phyloP scores from a whole-genome alignment of 1,140 invertebrate genomes.

The Euura lappo region DNA sequence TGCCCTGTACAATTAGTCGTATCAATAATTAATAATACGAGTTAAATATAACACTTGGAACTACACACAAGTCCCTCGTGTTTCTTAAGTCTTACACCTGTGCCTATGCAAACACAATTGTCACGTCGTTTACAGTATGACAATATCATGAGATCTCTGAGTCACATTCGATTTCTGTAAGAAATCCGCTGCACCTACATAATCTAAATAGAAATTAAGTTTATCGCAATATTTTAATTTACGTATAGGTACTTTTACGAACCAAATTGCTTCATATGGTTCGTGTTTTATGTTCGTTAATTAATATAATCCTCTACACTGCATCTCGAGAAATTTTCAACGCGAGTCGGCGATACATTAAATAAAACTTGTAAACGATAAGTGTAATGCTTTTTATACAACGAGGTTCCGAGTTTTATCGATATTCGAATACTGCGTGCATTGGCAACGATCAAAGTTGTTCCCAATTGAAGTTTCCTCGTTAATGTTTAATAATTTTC shows the following conservation, averaged over 20 bases:
- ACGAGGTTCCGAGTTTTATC: too few relatives aligned
- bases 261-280: too few relatives aligned
- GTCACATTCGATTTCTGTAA: background rate
- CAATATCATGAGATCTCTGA: slow-evolving; percentile 2
- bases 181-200: background rate
- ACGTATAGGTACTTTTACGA: too few relatives aligned
- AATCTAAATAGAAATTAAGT: background rate
- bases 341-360: too few relatives aligned
- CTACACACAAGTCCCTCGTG: background rate
- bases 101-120: background rate
- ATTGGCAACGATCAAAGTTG: background rate
- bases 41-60: slow-evolving; percentile 3
- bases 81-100: background rate
- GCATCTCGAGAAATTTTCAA: too few relatives aligned
- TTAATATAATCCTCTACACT: too few relatives aligned
- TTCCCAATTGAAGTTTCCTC: background rate
- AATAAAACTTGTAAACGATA: too few relatives aligned
- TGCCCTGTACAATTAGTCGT: background rate
- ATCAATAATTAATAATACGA: background rate
- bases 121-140: background rate
- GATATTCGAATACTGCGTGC: too few relatives aligned
- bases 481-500: background rate
- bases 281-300: too few relatives aligned
- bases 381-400: too few relatives aligned
- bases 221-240: too few relatives aligned